A percentile compares a stretch with the other conserved stretches of the same genome.
Evolutionary conservation across 2,888 invertebrate species (phyloP).

Genomic region (Athripsodes cinereus): DNA sequence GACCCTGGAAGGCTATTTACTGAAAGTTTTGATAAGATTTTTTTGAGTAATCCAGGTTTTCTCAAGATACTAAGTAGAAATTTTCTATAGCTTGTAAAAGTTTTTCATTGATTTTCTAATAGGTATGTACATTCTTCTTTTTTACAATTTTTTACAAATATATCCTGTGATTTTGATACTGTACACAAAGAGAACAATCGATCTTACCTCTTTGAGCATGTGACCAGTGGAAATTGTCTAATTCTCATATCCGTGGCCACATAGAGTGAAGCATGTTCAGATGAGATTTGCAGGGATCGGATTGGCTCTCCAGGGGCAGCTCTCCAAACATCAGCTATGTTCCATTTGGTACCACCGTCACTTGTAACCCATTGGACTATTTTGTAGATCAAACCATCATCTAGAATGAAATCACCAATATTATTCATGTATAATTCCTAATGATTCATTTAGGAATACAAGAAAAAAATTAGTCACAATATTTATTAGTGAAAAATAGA

Average conservation of each 20-base stretch:
- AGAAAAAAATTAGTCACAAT: too few species aligned
- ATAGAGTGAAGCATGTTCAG: conserved; percentile 50
- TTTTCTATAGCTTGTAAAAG: too few species aligned
- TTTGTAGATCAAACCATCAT: conserved; percentile 56
- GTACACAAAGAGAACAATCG: too few species aligned
- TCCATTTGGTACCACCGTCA: conserved; percentile 47
- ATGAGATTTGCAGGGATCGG: conserved; percentile 53
- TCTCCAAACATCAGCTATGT: conserved; percentile 54
- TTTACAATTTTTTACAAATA: background rate
- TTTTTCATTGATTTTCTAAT: too few species aligned
- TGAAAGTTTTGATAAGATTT: too few species aligned
- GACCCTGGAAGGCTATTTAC: too few species aligned
- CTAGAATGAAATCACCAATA: conserved; percentile 34
- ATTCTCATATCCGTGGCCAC: conserved; percentile 55
- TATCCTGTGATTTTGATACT: background rate
- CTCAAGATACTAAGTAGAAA: too few species aligned
- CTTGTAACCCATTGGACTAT: conserved; percentile 54
- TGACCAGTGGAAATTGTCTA: conserved; percentile 50
- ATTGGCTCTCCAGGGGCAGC: conserved; percentile 53
- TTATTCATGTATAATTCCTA: background rate
- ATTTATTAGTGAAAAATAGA: too few species aligned
- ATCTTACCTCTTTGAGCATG: conserved; percentile 35
- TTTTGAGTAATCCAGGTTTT: too few species aligned
- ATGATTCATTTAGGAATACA: too few species aligned
- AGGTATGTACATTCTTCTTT: too few species aligned